A percentile compares a stretch with the other conserved stretches of the same genome.
Conservation (phyloP, 2,797 vertebrate species). For the Falco columbarius region DNA sequence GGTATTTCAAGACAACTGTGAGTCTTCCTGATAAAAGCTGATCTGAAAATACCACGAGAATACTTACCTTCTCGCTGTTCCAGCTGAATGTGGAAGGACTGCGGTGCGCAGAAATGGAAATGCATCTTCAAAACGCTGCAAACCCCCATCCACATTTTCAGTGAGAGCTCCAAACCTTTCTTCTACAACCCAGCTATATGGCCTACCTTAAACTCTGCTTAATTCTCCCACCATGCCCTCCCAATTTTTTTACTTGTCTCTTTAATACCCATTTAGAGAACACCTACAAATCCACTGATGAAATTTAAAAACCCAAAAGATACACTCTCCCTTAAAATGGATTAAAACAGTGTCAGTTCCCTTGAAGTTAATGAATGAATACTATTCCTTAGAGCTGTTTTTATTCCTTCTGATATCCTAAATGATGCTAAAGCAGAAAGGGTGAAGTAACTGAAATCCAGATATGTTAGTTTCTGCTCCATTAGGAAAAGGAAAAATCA, state of each 20-base stretch:
- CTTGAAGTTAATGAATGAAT: constrained; percentile 62
- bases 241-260: constrained; percentile 25
- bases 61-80: background rate
- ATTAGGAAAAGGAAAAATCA: constrained; percentile 80
- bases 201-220: background rate
- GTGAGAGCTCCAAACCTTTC: background rate
- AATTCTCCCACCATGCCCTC: background rate
- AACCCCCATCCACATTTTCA: background rate
- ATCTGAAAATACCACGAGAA: background rate
- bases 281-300: constrained; percentile 16
- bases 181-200: background rate
- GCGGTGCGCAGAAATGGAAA: background rate
- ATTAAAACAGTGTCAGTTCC: constrained; percentile 36
- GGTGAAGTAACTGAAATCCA: constrained; percentile 76
- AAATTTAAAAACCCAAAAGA: constrained; percentile 49
- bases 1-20: background rate
- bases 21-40: background rate
- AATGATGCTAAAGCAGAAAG: constrained; percentile 56
- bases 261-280: constrained; percentile 42
- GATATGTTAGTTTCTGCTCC: constrained; percentile 75
- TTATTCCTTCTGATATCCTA: constrained; percentile 52
- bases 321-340: constrained; percentile 8
- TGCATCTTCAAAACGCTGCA: background rate
- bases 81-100: background rate
- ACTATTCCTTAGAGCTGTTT: constrained; percentile 25